Evolutionary conservation across 2,888 invertebrate genomes (phyloP).

Genomic region (Dorcus parallelipipedus): DNA sequence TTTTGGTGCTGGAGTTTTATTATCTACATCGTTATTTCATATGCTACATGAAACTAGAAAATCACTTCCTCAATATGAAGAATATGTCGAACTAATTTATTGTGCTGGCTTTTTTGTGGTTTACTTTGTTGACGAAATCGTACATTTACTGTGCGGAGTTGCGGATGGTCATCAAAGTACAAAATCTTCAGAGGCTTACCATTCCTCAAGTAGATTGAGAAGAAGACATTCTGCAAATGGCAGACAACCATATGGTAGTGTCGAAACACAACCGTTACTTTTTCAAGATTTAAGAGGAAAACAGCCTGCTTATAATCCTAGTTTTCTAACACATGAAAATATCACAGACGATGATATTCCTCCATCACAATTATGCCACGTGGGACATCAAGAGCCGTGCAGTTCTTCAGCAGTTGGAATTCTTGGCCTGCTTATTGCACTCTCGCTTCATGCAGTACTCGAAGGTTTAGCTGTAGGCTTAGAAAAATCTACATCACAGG

Average conservation of each 20-base stretch:
- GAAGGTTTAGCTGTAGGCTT: constrained; percentile 82
- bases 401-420: constrained; percentile 60
- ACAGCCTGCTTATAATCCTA: constrained; percentile 30
- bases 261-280: constrained; percentile 9
- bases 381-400: constrained; percentile 65
- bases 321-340: constrained; percentile 18
- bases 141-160: constrained; percentile 53
- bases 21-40: constrained; percentile 74
- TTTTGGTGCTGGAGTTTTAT: constrained; percentile 76
- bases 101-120: constrained; percentile 69
- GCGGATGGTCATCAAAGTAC: background rate
- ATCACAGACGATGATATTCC: constrained; percentile 5
- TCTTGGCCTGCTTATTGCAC: constrained; percentile 66
- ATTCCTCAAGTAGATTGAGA: background rate
- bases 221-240: background rate
- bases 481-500: constrained; percentile 62
- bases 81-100: constrained; percentile 62
- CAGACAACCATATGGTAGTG: constrained; percentile 9
- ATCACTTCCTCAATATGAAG: constrained; percentile 33
- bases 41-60: constrained; percentile 77
- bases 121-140: constrained; percentile 69
- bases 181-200: background rate
- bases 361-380: constrained; percentile 59
- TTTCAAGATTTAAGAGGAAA: constrained; percentile 5
- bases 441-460: constrained; percentile 73